Base-by-base conservation (phyloP, 1,140 invertebrate genomes). In the Aphidius ervi region DNA sequence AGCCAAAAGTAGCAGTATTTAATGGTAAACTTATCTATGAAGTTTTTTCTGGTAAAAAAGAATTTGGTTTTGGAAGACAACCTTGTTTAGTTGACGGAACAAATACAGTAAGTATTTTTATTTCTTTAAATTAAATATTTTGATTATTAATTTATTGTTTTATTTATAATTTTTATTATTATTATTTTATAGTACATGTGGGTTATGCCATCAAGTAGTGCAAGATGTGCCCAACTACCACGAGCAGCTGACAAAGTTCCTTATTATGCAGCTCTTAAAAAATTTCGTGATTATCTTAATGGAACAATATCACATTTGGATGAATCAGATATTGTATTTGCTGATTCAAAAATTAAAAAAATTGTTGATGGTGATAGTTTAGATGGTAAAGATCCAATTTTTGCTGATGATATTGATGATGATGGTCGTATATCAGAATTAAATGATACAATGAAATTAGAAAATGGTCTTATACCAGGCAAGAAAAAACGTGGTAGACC, bases 21-120 rank as follows among this genome's bases (percentile, higher is more conserved):
- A 99, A 99, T 85, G 95, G 95, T 6, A 98, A 98, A 84, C 86
- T 97, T 59, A 98, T 98, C 66, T 98, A 97, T 82, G 94, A 97
- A 82, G 93, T 97, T 23, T 98, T 97, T 83, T 93, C 91, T 58
- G 95, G 95, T 7, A 97, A 96, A 78, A 98, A 98, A 77, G 94
- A 98, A 76, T 98, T 98, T 80, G 88, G 92, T 74, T 96, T 98
- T 81, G 96, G 96, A 52, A 89, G 95, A 70, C 95, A 98, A 77
- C 92, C 94, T 1, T 94, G 94, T 74, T 86, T 90, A 43, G 88
- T 98, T 31, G 91, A 95, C 65, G 94, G 93, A 56, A 97, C 95
- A 20, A 93, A 93, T 74, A 97, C 94, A 62, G 94, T 97, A 84
- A 91, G 87, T 82, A 43, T 37, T 56, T 60, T 31, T 31, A 31